phyloP scores from a whole-genome alignment of 2,888 invertebrate species.

The Lacanobia wlatinum region DNA sequence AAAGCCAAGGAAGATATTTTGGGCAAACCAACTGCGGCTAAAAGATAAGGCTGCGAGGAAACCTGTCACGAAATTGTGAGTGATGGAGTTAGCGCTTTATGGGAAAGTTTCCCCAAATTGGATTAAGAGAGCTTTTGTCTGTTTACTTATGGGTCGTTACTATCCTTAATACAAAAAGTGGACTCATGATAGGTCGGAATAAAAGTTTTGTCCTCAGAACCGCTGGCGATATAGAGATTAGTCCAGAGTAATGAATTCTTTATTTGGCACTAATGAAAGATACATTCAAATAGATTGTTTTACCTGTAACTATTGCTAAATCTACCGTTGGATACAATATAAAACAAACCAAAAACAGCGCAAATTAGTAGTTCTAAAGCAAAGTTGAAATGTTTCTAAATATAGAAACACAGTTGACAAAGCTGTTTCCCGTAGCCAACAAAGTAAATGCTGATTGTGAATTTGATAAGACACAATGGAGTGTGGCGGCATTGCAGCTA shows the following conservation, averaged over 20 bases:
- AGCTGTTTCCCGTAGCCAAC: constrained; percentile 39
- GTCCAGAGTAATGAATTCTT: neutral
- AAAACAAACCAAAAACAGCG: neutral
- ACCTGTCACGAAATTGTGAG: constrained; percentile 37
- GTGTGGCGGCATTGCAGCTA: constrained; percentile 15
- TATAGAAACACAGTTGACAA: constrained; percentile 50
- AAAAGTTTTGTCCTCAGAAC: neutral
- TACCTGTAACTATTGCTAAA: neutral
- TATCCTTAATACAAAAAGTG: constrained; percentile 12
- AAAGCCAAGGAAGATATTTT: constrained; percentile 20
- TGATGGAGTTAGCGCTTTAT: constrained; percentile 29
- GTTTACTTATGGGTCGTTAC: neutral
- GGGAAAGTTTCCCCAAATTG: constrained; percentile 18
- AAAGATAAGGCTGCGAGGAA: constrained; percentile 49
- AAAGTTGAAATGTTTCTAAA: constrained; percentile 23
- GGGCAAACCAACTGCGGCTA: constrained; percentile 35
- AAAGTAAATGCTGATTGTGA: constrained; percentile 50
- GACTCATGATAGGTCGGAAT: neutral
- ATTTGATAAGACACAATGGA: constrained; percentile 47
- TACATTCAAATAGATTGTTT: constrained; percentile 4
- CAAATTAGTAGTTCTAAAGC: constrained; percentile 7
- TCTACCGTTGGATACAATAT: neutral
- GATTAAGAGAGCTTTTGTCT: constrained; percentile 38
- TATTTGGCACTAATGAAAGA: constrained; percentile 10
- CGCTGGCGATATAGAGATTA: neutral